phyloP scores from a whole-genome alignment of 2,888 invertebrate genomes.

The Scaeva pyrastri region DNA sequence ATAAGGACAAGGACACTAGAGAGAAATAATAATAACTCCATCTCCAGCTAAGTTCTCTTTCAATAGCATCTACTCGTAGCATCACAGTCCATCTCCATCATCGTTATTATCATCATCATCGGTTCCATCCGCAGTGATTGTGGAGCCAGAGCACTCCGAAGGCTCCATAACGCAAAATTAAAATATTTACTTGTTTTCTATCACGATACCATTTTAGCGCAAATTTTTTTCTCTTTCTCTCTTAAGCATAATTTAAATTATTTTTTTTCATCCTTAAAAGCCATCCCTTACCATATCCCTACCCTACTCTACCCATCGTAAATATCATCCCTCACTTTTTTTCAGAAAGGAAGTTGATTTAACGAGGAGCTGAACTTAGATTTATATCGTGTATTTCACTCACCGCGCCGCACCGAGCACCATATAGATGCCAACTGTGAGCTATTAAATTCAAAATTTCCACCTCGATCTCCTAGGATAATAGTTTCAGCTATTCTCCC shows the following conservation, averaged over 20 bases:
- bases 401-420: background rate
- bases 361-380: conserved; percentile 65
- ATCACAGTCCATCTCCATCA: conserved; percentile 57
- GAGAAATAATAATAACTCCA: conserved; percentile 32
- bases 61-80: no score
- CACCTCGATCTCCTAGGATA: conserved; percentile 65
- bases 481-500: conserved; percentile 52
- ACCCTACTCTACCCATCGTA: background rate
- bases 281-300: background rate
- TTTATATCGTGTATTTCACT: conserved; percentile 69
- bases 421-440: conserved; percentile 47
- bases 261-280: background rate
- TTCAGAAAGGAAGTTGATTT: conserved; percentile 59
- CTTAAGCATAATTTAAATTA: conserved; percentile 26
- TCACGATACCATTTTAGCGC: conserved; percentile 32
- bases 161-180: conserved; percentile 74
- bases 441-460: conserved; percentile 74
- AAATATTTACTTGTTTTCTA: conserved; percentile 74
- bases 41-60: conserved; percentile 32
- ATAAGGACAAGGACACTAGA: conserved; percentile 56
- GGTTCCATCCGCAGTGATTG: background rate
- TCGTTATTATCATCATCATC: conserved; percentile 9
- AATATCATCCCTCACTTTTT: conserved; percentile 23
- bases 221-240: background rate
- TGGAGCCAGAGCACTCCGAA: conserved; percentile 28